phyloP scores from a whole-genome alignment of 2,797 vertebrate genomes.

The Lagocephalus sceleratus region DNA sequence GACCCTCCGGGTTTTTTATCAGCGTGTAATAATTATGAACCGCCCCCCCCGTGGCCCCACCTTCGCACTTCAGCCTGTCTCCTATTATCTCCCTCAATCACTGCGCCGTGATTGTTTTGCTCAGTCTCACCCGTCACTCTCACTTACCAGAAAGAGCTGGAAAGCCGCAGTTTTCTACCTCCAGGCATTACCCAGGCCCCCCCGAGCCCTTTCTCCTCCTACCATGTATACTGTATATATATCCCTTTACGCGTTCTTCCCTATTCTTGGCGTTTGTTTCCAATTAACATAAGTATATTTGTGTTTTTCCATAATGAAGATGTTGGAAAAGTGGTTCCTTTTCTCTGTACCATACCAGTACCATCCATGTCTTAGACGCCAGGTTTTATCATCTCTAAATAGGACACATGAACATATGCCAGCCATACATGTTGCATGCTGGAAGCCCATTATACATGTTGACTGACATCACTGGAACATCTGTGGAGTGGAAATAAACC shows the following conservation, averaged over 20 bases:
- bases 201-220: constrained; percentile 28
- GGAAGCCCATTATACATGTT: neutral
- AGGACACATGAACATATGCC: constrained; percentile 21
- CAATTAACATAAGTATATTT: no score
- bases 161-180: constrained; percentile 4
- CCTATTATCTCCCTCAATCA: constrained; percentile 22
- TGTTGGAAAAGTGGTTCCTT: no score
- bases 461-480: constrained; percentile 29
- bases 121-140: constrained; percentile 19
- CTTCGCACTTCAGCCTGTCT: constrained; percentile 6
- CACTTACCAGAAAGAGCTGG: constrained; percentile 5
- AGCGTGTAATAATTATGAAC: constrained; percentile 1
- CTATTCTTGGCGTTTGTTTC: no score
- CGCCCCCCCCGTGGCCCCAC: no score
- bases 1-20: constrained; percentile 28
- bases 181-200: constrained; percentile 50
- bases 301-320: no score
- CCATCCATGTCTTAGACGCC: no score
- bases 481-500: constrained; percentile 15
- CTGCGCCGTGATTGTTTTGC: constrained; percentile 17
- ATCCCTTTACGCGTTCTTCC: no score
- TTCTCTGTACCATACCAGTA: no score
- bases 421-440: constrained; percentile 15
- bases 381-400: neutral
- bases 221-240: no score